phyloP scores from a whole-genome alignment of 2,113 vertebrate genomes.

The Neolamprologus tretocephalus region DNA sequence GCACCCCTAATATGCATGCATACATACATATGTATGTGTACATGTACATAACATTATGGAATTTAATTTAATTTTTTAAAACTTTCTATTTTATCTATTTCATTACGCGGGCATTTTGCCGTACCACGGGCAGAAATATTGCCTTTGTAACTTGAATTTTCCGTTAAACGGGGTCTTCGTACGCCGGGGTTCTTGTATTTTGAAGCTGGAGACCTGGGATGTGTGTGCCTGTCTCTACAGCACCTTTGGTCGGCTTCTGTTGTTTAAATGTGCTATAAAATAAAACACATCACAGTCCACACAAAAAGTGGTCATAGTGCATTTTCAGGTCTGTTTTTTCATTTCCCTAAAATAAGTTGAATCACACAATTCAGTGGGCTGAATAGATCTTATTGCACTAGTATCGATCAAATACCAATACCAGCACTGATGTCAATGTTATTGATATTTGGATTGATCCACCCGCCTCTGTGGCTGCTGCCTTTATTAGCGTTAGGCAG shows the following conservation, averaged over 20 bases:
- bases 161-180: fast-evolving
- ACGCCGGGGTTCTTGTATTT: fast-evolving
- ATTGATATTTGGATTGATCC: neutral
- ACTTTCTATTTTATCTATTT: fast-evolving
- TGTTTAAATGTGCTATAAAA: neutral
- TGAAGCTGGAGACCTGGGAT: neutral
- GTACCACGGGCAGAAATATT: too few relatives aligned
- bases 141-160: too few relatives aligned
- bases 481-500: neutral
- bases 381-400: neutral
- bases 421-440: neutral
- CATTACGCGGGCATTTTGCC: too few relatives aligned
- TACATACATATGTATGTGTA: too few relatives aligned
- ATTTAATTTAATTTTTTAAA: fast-evolving
- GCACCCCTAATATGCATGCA: too few relatives aligned
- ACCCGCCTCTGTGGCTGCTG: neutral
- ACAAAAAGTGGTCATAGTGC: neutral
- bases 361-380: neutral
- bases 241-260: neutral
- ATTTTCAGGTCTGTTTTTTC: neutral
- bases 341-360: neutral
- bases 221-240: neutral
- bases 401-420: neutral
- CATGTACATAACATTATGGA: too few relatives aligned
- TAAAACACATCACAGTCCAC: neutral